Evolutionary conservation across 2,888 invertebrate species (phyloP), one percentile per base, ranked within the genome.

Genomic region (Chironomus riparius): DNA sequence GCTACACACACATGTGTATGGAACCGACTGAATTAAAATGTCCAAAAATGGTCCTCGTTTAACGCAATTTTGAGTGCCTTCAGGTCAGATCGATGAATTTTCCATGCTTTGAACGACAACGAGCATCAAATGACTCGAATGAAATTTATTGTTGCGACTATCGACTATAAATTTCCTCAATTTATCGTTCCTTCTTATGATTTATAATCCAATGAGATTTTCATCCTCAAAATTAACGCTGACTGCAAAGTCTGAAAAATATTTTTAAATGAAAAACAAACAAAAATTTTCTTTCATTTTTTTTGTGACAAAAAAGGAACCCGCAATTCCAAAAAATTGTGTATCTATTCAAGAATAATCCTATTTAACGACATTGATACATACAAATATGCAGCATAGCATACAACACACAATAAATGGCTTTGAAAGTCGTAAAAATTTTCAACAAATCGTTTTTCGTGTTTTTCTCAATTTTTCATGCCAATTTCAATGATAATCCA

Each of bases 401-500:
- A 38, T 38, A 38, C 38, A 38, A 38, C 38, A 38, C 38, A 38
- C 38, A 38, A 38, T 38, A 38, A 38, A 38, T 10, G 21, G 24
- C n/a, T 28, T 68, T 68, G 38, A 38, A 24, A 68, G 21, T 48
- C 74, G 47, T 74, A 68, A 74, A 74, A 74, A 24, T 68, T 74
- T 74, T 74, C 74, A 74, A 68, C 74, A 74, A 74, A 74, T 74
- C 74, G 74, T 68, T 74, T 74, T 74, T 74, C 74, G 74, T 68
- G 65, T 74, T 74, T 47, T 22, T 47, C 68, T 74, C 74, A 74
- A 74, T 74, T 74, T 68, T 47, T 47, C 7, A 47, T 70, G 21
- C 15, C 13, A 21, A 18, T 70, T 15, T 5, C 56, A 56, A 56
- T 56, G 56, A 56, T 56, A 56, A 56, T 56, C 56, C 56, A 28